A percentile compares a stretch with the other conserved stretches of the same genome.
These are phyloP conservation scores for Pseudomyrmex dendroicus DNA, from an alignment of 1,140 invertebrate species.

Conservation along the genomic window DNA sequence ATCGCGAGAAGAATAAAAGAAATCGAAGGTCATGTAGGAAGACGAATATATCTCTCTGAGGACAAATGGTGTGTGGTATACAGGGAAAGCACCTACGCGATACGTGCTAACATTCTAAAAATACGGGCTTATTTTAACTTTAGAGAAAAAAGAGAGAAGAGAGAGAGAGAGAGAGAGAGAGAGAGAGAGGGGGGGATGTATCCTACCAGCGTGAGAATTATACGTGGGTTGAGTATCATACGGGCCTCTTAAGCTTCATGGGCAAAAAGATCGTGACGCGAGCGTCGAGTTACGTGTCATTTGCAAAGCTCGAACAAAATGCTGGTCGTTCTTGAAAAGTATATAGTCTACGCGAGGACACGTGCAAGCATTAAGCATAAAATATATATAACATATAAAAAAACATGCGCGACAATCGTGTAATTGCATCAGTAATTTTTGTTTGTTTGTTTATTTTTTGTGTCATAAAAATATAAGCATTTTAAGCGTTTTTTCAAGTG, in stretches of 20 bases:
- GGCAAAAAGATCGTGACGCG: constrained; percentile 41
- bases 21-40: constrained; percentile 61
- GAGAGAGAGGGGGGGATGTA: constrained; percentile 23
- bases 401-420: too few relatives aligned
- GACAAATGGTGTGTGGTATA: constrained; percentile 37
- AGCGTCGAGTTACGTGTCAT: constrained; percentile 7
- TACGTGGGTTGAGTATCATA: constrained; percentile 20
- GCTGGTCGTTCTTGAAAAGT: background rate
- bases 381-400: too few relatives aligned
- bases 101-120: constrained; percentile 65
- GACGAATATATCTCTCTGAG: constrained; percentile 51
- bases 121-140: constrained; percentile 66
- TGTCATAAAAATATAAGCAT: too few relatives aligned
- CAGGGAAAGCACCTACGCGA: constrained; percentile 61
- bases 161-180: too few relatives aligned
- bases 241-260: constrained; percentile 11
- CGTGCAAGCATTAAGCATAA: too few relatives aligned
- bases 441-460: too few relatives aligned
- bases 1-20: constrained; percentile 24
- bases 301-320: constrained; percentile 8
- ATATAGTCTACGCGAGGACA: background rate
- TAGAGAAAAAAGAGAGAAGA: too few relatives aligned
- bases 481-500: too few relatives aligned
- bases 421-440: too few relatives aligned
- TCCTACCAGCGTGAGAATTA: constrained; percentile 52